Base-by-base conservation (phyloP, 1,140 invertebrate genomes). In the Anthonomus grandis region DNA sequence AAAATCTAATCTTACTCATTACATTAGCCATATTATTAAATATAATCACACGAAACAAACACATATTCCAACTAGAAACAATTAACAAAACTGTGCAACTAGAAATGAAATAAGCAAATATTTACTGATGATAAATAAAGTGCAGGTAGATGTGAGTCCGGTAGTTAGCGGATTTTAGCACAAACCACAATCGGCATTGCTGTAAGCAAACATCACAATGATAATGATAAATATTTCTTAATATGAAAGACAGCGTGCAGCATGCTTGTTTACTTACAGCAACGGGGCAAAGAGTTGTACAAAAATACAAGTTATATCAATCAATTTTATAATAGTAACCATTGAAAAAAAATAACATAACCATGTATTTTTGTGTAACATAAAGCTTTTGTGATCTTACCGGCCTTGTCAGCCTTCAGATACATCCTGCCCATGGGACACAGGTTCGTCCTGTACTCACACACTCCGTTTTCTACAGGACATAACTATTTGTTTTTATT, bases 401-500 rank as follows among this genome's bases (percentile, higher is more conserved):
- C 86, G 79, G 86, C 84, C 75, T 80, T 81, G 77, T 89, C 85
- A 75, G 83, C 83, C 80, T 87, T 87, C 75, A 87, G 83, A 83
- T 89, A 87, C 72, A 85, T 81, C 79, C 83, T 83, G 76, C 86
- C 85, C 79, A 84, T 81, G 73, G 84, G 83, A 79, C 83, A 85
- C 75, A 87, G 77, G 75, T 78, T 80, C 70, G 76, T 80, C 68
- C 80, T 79, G 74, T 76, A 81, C 74, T 81, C 77, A 72, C 77
- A 81, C 72, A 79, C 77, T 72, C 81, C 78, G 76, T 71, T 78
- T 69, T 81, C 79, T 81, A 76, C 59, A 66, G 62, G 59, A 49
- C 25, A 55, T 27, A 55, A 55, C 44, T 36, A 46, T 46, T 46
- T 21, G 49, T 57, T 55, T 55, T 55, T 55, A 55, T 55, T 55